Evolutionary conservation across 2,888 invertebrate genomes (phyloP).

Genomic region (Antitype chi): DNA sequence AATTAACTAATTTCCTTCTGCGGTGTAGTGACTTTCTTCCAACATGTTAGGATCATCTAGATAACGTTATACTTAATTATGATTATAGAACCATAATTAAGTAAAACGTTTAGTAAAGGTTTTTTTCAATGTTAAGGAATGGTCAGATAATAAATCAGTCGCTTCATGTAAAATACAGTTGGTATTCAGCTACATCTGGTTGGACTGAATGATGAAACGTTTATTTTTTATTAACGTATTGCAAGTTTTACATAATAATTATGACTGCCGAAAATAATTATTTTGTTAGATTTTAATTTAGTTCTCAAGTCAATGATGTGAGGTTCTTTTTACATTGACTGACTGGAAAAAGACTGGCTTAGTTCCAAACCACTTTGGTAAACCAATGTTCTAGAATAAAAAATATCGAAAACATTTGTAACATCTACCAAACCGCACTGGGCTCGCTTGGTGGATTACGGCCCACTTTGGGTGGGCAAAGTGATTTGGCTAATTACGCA

Average conservation of each 20-base stretch:
- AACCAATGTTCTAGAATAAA: no score
- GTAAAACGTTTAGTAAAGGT: neutral
- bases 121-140: neutral
- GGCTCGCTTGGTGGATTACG: no score
- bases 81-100: neutral
- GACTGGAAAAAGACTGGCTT: neutral
- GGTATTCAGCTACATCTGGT: no score
- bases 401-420: no score
- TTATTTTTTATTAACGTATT: no score
- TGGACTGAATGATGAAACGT: no score
- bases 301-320: neutral
- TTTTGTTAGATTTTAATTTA: neutral
- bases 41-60: constrained; percentile 5
- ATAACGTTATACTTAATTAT: constrained; percentile 14
- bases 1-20: constrained; percentile 28
- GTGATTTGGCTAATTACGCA: no score
- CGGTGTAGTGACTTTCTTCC: constrained; percentile 24
- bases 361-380: neutral
- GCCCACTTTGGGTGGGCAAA: no score
- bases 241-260: no score
- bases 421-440: no score
- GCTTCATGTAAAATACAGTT: no score
- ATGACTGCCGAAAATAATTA: neutral
- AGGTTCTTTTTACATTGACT: neutral
- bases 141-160: no score